Conservation (phyloP, 2,797 vertebrate genomes). For the Setipinna tenuifilis region DNA sequence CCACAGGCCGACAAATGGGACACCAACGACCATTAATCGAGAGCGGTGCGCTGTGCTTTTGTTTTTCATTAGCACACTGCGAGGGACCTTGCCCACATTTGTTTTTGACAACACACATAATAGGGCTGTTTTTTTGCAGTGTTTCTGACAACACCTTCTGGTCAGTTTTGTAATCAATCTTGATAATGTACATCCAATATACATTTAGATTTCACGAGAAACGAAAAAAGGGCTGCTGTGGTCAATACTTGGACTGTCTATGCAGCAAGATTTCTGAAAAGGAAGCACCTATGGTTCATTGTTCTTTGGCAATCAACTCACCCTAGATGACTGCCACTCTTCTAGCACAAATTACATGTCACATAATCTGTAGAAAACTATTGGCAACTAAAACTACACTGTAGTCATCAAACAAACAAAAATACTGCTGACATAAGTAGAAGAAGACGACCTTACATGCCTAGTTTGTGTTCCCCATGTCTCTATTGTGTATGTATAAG, state of each 20-base stretch:
- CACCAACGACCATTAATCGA: not conserved
- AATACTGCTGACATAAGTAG: no score
- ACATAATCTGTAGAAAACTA: not conserved
- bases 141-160: not conserved
- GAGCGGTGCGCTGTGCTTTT: not conserved
- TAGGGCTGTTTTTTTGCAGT: not conserved
- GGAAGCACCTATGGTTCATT: no score
- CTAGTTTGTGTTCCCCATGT: no score
- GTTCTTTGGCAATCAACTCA: not conserved
- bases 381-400: no score
- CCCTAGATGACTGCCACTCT: not conserved
- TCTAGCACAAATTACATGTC: not conserved
- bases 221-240: no score
- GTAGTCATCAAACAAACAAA: no score
- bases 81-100: not conserved
- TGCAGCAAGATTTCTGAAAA: not conserved
- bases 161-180: not conserved
- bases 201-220: not conserved
- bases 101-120: slow-evolving; percentile 17
- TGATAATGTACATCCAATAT: not conserved
- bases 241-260: not conserved
- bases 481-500: no score
- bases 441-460: no score
- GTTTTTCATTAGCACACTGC: not conserved
- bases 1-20: not conserved